These are phyloP conservation scores for Pinna nobilis DNA, from an alignment of 1,140 invertebrate species.

Conservation along the genomic window DNA sequence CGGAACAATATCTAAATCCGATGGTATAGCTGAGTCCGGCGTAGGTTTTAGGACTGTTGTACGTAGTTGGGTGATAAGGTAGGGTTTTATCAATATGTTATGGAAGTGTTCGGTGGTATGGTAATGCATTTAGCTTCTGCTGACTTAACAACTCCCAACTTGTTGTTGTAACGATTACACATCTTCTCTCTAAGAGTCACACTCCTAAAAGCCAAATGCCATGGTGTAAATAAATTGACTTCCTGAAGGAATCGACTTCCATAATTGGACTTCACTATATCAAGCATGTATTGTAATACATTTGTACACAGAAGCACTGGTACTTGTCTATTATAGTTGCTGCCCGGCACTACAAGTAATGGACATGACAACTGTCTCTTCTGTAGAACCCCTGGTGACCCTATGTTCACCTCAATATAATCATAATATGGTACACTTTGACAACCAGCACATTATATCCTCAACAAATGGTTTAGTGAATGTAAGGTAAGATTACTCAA, in stretches of 20 bases:
- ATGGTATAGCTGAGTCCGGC: neutral
- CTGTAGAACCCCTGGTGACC: neutral
- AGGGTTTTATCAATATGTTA: constrained; percentile 8
- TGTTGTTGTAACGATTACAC: neutral
- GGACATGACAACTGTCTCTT: neutral
- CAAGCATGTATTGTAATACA: constrained; percentile 7
- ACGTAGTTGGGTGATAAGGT: constrained; percentile 18
- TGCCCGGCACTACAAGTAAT: constrained; percentile 20
- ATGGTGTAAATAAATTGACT: constrained; percentile 21
- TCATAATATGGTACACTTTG: constrained; percentile 22
- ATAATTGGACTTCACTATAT: neutral
- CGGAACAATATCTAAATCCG: constrained; percentile 17
- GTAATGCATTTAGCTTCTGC: constrained; percentile 10
- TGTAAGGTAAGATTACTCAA: neutral
- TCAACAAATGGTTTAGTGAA: neutral
- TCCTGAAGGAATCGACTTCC: constrained; percentile 20
- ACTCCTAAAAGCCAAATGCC: constrained; percentile 30
- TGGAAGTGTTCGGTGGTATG: constrained; percentile 25
- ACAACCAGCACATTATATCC: constrained; percentile 35
- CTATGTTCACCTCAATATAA: constrained; percentile 25
- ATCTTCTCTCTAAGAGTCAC: constrained; percentile 24
- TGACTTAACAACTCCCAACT: constrained; percentile 13
- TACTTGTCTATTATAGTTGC: constrained; percentile 17
- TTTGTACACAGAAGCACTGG: constrained; percentile 27
- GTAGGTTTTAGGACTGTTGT: constrained; percentile 5